Conservation (phyloP, 30 jellyfish, hydroid and myxozoan genomes). For the Cassiopea xamachana region DNA sequence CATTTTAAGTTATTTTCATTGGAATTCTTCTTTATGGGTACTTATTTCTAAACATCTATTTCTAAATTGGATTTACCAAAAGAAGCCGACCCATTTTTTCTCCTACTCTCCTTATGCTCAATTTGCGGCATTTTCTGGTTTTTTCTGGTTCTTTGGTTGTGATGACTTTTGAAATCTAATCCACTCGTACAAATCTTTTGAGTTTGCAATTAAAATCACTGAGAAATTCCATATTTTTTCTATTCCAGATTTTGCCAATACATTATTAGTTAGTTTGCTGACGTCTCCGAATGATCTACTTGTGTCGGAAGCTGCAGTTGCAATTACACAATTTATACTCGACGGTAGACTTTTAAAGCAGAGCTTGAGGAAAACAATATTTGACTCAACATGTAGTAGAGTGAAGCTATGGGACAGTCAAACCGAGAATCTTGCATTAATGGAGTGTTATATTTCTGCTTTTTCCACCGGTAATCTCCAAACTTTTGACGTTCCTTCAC, state of each 20-base stretch:
- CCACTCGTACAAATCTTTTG: too few species aligned
- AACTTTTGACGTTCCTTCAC: neutral
- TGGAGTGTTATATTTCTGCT: slow-evolving; percentile 5
- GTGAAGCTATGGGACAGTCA: neutral
- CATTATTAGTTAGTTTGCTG: neutral
- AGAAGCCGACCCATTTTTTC: too few species aligned
- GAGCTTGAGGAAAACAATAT: neutral
- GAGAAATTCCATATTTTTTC: neutral
- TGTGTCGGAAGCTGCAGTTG: slow-evolving; percentile 18
- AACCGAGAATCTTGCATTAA: neutral
- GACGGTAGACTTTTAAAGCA: neutral
- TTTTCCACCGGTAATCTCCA: neutral
- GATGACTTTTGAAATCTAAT: too few species aligned
- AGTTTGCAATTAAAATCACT: too few species aligned
- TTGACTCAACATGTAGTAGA: neutral
- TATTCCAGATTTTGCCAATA: neutral
- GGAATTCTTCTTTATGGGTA: too few species aligned
- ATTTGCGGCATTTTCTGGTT: too few species aligned
- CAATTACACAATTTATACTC: neutral
- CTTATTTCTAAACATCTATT: too few species aligned
- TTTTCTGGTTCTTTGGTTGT: too few species aligned
- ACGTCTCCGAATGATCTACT: slow-evolving; percentile 1
- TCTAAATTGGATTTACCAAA: too few species aligned
- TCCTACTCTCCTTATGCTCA: too few species aligned
- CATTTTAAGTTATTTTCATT: too few species aligned